A percentile compares a stretch with the other conserved stretches of the same genome.
phyloP scores from a whole-genome alignment of 2,888 invertebrate genomes.

The Geotrupes spiniger region DNA sequence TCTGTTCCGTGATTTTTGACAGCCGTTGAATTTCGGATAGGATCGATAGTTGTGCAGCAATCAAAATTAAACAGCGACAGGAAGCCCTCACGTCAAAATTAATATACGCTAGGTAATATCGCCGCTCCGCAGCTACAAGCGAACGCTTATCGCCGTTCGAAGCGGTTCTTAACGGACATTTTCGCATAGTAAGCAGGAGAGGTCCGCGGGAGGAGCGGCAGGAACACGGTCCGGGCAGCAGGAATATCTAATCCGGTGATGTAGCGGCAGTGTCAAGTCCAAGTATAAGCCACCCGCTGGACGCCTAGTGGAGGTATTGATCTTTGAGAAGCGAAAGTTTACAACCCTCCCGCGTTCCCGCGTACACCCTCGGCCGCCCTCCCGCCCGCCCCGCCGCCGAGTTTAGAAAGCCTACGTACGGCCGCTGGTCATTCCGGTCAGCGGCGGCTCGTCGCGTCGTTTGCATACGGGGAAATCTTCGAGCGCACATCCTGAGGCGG shows the following conservation, averaged over 20 bases:
- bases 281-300: slow-evolving; percentile 39
- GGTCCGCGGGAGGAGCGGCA: slow-evolving; percentile 6
- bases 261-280: slow-evolving; percentile 39
- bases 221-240: slow-evolving; percentile 25
- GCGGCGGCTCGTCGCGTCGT: slow-evolving; percentile 44
- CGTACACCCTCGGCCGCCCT: slow-evolving; percentile 32
- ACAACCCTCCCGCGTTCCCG: slow-evolving; percentile 44
- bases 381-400: slow-evolving; percentile 40
- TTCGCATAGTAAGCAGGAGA: slow-evolving; percentile 24
- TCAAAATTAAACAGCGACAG: too few species aligned
- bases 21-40: too few species aligned
- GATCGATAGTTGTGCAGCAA: too few species aligned
- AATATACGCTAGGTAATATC: too few species aligned
- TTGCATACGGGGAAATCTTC: slow-evolving; percentile 43
- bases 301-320: slow-evolving; percentile 52
- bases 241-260: slow-evolving; percentile 39
- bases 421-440: slow-evolving; percentile 52
- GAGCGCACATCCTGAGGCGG: too few species aligned
- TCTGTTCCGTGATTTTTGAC: too few species aligned
- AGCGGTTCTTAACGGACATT: slow-evolving; percentile 20
- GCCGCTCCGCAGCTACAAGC: too few species aligned
- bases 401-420: slow-evolving; percentile 47
- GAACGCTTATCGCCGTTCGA: slow-evolving; percentile 16
- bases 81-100: too few species aligned
- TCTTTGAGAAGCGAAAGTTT: slow-evolving; percentile 54